Conservation (phyloP, 1,140 invertebrate genomes). For the Phthorimaea operculella region DNA sequence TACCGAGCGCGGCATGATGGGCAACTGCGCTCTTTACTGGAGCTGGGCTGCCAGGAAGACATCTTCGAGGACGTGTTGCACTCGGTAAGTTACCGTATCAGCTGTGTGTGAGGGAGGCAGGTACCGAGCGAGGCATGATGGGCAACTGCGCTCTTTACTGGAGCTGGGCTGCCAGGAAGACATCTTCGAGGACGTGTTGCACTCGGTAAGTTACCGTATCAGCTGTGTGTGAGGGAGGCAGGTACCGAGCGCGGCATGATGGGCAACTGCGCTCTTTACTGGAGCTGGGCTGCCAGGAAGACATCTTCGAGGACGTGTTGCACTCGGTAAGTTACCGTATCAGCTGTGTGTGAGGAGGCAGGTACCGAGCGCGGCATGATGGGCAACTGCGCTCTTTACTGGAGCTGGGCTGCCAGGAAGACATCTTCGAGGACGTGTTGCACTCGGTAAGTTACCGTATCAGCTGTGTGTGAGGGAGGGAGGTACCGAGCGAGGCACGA, state of each 20-base stretch:
- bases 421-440: conserved; percentile 54
- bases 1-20: conserved; percentile 33
- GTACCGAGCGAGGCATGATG: conserved; percentile 33
- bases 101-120: conserved; percentile 43
- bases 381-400: conserved; percentile 31
- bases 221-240: conserved; percentile 40
- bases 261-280: conserved; percentile 31
- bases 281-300: conserved; percentile 57
- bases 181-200: conserved; percentile 55
- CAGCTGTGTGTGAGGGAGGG: conserved; percentile 39
- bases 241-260: conserved; percentile 34
- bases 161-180: conserved; percentile 58
- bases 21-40: conserved; percentile 34
- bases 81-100: conserved; percentile 24
- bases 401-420: conserved; percentile 57
- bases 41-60: conserved; percentile 57
- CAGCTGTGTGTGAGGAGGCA: conserved; percentile 38
- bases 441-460: conserved; percentile 30
- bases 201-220: conserved; percentile 25
- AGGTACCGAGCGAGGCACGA: conserved; percentile 34
- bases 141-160: conserved; percentile 31
- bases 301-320: conserved; percentile 54
- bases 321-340: conserved; percentile 30
- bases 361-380: conserved; percentile 34
- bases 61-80: conserved; percentile 58